Evolutionary conservation across 2,797 vertebrate species (phyloP).

Genomic region (Phalloptychus januarius): DNA sequence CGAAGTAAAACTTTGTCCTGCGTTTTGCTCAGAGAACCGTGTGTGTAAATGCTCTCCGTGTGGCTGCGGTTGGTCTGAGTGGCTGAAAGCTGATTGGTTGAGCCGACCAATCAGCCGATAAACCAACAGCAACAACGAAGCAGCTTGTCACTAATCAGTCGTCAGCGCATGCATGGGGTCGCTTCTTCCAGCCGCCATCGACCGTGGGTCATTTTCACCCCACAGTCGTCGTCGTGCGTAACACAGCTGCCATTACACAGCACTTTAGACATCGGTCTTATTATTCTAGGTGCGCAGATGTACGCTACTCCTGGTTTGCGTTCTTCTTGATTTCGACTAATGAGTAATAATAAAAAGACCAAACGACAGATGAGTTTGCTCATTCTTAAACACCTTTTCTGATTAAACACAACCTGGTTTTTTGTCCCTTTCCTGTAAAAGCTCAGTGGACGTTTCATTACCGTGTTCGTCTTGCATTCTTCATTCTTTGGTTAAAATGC

Average conservation of each 20-base stretch:
- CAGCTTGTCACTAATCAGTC: conserved; percentile 67
- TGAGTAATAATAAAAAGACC: neutral
- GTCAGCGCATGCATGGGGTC: conserved; percentile 47
- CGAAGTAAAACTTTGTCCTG: neutral
- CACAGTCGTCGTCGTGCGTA: neutral
- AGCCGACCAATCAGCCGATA: conserved; percentile 52
- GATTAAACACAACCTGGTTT: neutral
- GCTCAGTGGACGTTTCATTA: neutral
- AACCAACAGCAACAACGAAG: conserved; percentile 47
- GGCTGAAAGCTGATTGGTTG: conserved; percentile 48
- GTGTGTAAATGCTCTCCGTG: conserved; percentile 46
- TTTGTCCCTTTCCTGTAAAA: neutral
- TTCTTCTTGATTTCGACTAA: neutral
- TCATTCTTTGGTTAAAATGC: neutral
- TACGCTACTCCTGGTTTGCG: neutral
- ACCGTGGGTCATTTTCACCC: neutral
- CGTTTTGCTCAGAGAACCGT: neutral
- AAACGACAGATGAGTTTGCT: neutral
- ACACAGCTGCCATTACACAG: neutral
- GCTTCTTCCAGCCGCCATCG: neutral
- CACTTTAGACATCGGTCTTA: conserved; percentile 9
- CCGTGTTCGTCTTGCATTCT: neutral
- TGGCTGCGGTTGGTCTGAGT: conserved; percentile 41
- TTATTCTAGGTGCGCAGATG: neutral
- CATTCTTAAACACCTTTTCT: neutral